Evolutionary conservation across 2,888 invertebrate genomes (phyloP).

Genomic region (Phlogophora meticulosa): DNA sequence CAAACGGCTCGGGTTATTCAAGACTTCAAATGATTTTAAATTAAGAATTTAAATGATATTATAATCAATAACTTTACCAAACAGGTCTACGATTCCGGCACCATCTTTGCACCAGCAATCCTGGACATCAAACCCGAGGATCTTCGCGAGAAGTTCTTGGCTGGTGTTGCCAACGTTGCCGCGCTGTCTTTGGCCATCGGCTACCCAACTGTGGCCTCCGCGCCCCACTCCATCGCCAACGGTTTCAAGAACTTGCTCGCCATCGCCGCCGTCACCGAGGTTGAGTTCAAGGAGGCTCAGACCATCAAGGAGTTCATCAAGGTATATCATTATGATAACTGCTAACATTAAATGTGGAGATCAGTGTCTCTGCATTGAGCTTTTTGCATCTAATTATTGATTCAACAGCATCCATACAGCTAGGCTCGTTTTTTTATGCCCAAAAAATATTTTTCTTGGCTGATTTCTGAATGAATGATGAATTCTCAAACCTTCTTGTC

Average conservation of each 20-base stretch:
- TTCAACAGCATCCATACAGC: too few relatives aligned
- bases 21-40: too few relatives aligned
- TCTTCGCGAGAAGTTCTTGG: constrained; percentile 96
- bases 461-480: too few relatives aligned
- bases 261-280: constrained; percentile 98
- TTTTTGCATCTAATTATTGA: not conserved
- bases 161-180: constrained; percentile 98
- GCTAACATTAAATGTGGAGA: not conserved
- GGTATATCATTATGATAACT: constrained; percentile 82
- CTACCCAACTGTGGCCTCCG: constrained; percentile 99
- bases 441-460: too few relatives aligned
- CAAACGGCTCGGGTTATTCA: too few relatives aligned
- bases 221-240: constrained; percentile 99
- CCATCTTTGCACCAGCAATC: constrained; percentile 98
- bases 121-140: constrained; percentile 99
- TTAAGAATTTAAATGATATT: too few relatives aligned
- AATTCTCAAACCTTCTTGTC: too few relatives aligned
- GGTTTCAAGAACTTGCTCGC: constrained; percentile 99
- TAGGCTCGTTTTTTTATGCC: too few relatives aligned
- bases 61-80: not conserved
- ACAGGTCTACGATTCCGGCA: constrained; percentile 98
- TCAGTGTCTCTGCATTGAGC: too few relatives aligned
- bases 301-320: constrained; percentile 98
- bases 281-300: constrained; percentile 98
- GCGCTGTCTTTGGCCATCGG: constrained; percentile 97